Base-by-base conservation (phyloP, 2,113 vertebrate genomes). In the Hoplias malabaricus region DNA sequence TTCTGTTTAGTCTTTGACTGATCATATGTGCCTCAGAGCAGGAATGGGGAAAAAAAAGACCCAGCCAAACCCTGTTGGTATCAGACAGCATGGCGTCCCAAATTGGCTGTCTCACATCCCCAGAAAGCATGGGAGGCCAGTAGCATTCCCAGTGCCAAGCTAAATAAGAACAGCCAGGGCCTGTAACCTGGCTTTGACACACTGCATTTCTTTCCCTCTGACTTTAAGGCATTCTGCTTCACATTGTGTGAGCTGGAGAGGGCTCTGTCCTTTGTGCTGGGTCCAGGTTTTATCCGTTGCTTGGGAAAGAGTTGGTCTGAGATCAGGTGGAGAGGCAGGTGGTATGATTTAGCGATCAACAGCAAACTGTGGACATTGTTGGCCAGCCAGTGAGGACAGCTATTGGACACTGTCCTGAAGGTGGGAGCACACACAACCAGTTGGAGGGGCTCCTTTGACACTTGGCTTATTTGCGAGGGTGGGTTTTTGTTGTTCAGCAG, bases 391-490 rank as follows among this genome's bases (percentile, higher is more conserved):
- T 29, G 79, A 70, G 33, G 67, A 81, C 46, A 79, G 11, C 40
- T 40, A 80, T 81, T 83, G 81, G 79, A 75, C 80, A 78, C 79
- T 84, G 86, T 70, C 83, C 82, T 74, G 36, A 56, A 83, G 84
- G 78, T 80, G 77, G 68, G 76, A 76, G 71, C 19, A 84, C 63
- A n/a, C n/a, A 42, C 33, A 69, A 83, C 85, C 86, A 87, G 84
- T 84, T 87, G 85, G 84, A 87, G 21, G 46, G 66, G 83, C 80
- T 6, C 65, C 77, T 74, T 86, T 91, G 88, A 83, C 86, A 83
- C 43, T 21, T 38, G n/a, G n/a, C n/a, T n/a, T n/a, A n/a, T 61
- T 48, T 48, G 2, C n/a, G n/a, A n/a, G n/a, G n/a, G n/a, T n/a
- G n/a, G n/a, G n/a, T 21, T 61, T 11, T 46, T 34, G 83, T 67